phyloP scores from a whole-genome alignment of 2,888 invertebrate genomes.

The Mythimna impura region DNA sequence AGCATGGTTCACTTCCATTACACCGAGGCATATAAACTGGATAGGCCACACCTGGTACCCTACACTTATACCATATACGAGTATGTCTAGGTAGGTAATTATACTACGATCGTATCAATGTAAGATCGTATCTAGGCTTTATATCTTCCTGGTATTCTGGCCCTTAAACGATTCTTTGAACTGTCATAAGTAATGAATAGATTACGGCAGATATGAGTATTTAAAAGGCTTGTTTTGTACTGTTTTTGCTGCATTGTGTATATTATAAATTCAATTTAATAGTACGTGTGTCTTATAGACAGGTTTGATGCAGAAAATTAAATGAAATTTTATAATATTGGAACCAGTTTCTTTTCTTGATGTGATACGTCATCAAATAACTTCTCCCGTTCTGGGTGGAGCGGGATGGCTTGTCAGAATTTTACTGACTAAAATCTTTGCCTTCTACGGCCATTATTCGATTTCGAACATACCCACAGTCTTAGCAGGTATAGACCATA shows the following conservation, averaged over 20 bases:
- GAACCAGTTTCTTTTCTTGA: too few species aligned
- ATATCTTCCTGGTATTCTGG: slow-evolving; percentile 23
- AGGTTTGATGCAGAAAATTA: not conserved
- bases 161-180: slow-evolving; percentile 2
- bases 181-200: not conserved
- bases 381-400: too few species aligned
- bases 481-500: too few species aligned
- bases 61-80: slow-evolving; percentile 8
- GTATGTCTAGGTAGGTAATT: not conserved
- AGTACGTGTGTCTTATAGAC: too few species aligned
- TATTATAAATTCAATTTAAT: slow-evolving; percentile 2
- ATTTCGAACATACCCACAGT: too few species aligned
- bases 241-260: not conserved
- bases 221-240: slow-evolving; percentile 8
- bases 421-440: too few species aligned
- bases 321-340: too few species aligned
- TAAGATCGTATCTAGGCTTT: slow-evolving; percentile 31
- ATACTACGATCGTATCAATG: slow-evolving; percentile 5
- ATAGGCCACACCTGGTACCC: slow-evolving; percentile 41
- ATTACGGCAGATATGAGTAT: slow-evolving; percentile 13
- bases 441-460: too few species aligned
- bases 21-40: slow-evolving; percentile 33
- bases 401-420: too few species aligned
- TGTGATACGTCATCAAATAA: too few species aligned
- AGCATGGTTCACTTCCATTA: slow-evolving; percentile 26